Evolutionary conservation across 1,140 invertebrate species (phyloP).

Genomic region (Pygmarrhopalites habei): DNA sequence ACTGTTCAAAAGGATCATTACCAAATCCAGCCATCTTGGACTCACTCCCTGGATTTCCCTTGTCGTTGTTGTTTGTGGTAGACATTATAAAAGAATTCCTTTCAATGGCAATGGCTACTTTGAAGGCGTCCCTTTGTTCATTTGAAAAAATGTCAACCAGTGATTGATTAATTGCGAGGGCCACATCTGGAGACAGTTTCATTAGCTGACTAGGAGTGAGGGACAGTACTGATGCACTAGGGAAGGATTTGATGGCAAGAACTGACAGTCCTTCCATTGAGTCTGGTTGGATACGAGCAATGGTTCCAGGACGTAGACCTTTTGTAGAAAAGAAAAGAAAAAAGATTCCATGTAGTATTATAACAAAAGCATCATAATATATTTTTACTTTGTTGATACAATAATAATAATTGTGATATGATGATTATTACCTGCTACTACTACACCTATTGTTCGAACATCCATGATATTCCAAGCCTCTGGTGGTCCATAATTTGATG

Average conservation of each 20-base stretch:
- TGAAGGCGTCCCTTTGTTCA: conserved; percentile 7
- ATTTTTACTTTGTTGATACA: too few relatives aligned
- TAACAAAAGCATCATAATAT: too few relatives aligned
- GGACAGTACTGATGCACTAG: background rate
- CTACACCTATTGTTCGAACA: conserved; percentile 32
- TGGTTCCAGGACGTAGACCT: conserved; percentile 29
- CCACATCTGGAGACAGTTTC: conserved; percentile 21
- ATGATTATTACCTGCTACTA: conserved; percentile 32
- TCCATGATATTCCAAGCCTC: conserved; percentile 32
- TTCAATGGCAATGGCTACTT: conserved; percentile 9
- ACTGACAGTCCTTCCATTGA: conserved; percentile 25
- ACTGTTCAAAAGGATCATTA: too few relatives aligned
- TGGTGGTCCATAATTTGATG: conserved; percentile 35
- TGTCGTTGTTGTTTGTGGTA: too few relatives aligned
- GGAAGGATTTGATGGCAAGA: conserved; percentile 16
- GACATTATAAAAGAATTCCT: conserved; percentile 9
- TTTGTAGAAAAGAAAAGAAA: background rate
- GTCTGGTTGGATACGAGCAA: conserved; percentile 20
- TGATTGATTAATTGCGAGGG: conserved; percentile 2
- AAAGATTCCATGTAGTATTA: too few relatives aligned
- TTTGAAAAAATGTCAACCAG: conserved; percentile 12
- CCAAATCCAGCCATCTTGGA: too few relatives aligned
- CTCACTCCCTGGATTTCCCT: too few relatives aligned
- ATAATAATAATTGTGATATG: too few relatives aligned
- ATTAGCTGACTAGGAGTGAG: conserved; percentile 22